Base-by-base conservation (phyloP, 2,888 invertebrate genomes). In the Orthosia gothica region DNA sequence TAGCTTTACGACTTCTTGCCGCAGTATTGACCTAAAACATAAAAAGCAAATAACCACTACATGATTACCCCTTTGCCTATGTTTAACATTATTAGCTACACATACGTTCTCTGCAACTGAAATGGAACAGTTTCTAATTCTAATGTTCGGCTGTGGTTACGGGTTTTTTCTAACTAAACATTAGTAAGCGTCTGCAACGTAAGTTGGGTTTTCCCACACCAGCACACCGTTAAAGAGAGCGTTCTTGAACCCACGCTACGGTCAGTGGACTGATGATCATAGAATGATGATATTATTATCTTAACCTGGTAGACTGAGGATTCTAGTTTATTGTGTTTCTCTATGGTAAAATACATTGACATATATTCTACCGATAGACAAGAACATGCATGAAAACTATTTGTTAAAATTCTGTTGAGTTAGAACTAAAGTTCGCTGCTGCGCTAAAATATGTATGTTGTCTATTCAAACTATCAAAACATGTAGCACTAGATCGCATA, bases 191-290 rank as follows among this genome's bases (percentile, higher is more conserved):
- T 59, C 40, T 66, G 20, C 52, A 26, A 55, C 40, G 57, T 52
- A 49, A 59, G 49, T 16, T 78, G 73, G 80, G 78, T 16, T 83
- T 81, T 70, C 83, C 83, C 79, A 68, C 23, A 61, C 57, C 62
- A 63, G 16, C 23, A 40, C 62, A 83, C 83, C 67, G 79, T 79
- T 79, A 81, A 47, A 57, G 32, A 82, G 63, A 64, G 26, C 64
- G 79, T 59, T 70, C 45, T 64, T 67, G 58, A 64, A 70, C 78
- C 57, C 69, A 77, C 66, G 65, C 69, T 23, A 74, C 70, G 74
- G 70, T 83, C 66, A 69, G 26, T 83, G 58, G 71, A 69, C 57
- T 71, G 69, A 50, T 68, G 70, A 82, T 80, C 58, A 82, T 23
- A 70, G 12, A 45, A 65, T 61, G 20, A 69, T 58, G 54, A 79